Evolutionary conservation across 2,113 vertebrate species (phyloP).

Genomic region (Pipa parva): DNA sequence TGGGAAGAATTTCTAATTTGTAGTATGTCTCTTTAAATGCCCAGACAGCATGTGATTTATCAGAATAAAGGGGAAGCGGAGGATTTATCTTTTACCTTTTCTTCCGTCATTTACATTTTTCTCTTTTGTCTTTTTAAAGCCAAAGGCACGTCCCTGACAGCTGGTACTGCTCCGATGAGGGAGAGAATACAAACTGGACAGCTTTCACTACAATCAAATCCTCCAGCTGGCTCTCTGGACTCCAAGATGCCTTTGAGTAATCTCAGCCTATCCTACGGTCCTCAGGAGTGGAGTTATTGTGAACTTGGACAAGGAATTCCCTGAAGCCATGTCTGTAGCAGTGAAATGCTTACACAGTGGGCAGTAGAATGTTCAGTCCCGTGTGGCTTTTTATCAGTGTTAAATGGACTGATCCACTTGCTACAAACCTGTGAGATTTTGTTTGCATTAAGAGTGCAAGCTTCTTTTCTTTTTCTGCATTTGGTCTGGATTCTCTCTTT

Average conservation of each 20-base stretch:
- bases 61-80: not conserved
- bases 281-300: slow-evolving; percentile 86
- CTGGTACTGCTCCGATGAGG: slow-evolving; percentile 66
- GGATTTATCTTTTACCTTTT: not conserved
- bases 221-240: slow-evolving; percentile 77
- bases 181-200: slow-evolving; percentile 61
- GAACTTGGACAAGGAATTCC: slow-evolving; percentile 72
- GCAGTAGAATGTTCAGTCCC: slow-evolving; percentile 65
- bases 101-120: not conserved
- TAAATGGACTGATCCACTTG: slow-evolving; percentile 70
- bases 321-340: slow-evolving; percentile 83
- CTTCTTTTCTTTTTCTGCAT: slow-evolving; percentile 58
- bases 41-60: no score
- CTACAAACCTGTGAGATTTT: slow-evolving; percentile 66
- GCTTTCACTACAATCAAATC: slow-evolving; percentile 68
- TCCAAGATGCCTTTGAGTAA: slow-evolving; percentile 89
- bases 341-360: slow-evolving; percentile 55
- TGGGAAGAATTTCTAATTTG: no score
- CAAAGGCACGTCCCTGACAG: slow-evolving; percentile 94
- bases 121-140: slow-evolving; percentile 65
- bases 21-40: no score
- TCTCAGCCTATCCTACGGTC: slow-evolving; percentile 85
- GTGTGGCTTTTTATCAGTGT: slow-evolving; percentile 66
- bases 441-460: slow-evolving; percentile 55
- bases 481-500: slow-evolving; percentile 60